Percentiles rank a stretch among this genome's conserved stretches.
phyloP scores from a whole-genome alignment of 2,797 vertebrate genomes.

The Falco cherrug region DNA sequence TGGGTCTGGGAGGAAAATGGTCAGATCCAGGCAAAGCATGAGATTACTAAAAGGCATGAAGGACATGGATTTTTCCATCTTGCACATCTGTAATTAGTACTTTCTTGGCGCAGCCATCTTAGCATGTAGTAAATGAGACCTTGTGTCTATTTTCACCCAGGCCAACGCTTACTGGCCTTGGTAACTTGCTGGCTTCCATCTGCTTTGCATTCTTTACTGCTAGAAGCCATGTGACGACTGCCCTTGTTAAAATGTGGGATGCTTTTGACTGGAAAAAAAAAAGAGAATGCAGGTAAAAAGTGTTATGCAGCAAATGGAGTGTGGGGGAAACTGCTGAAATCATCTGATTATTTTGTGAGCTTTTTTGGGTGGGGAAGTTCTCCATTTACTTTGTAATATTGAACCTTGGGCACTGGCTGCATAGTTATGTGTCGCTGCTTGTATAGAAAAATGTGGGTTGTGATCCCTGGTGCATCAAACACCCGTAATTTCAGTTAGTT shows the following conservation, averaged over 20 bases:
- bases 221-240: neutral
- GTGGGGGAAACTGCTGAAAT: neutral
- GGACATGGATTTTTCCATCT: neutral
- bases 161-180: neutral
- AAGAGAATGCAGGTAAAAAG: neutral
- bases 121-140: neutral
- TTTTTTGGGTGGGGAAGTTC: neutral
- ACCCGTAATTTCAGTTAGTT: neutral
- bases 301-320: neutral
- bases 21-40: neutral
- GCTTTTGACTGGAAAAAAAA: neutral
- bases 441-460: neutral
- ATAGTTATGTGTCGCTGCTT: neutral
- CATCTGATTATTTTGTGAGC: neutral
- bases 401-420: neutral
- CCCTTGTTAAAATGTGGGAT: neutral
- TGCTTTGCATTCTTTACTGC: neutral
- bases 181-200: neutral
- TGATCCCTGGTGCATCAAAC: neutral
- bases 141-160: neutral
- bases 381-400: neutral
- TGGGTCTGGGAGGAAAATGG: neutral
- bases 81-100: neutral
- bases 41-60: neutral
- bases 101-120: neutral